A percentile compares a stretch with the other conserved stretches of the same genome.
These are phyloP conservation scores for Noctua pronuba DNA, from an alignment of 2,888 invertebrate species.

Conservation along the genomic window DNA sequence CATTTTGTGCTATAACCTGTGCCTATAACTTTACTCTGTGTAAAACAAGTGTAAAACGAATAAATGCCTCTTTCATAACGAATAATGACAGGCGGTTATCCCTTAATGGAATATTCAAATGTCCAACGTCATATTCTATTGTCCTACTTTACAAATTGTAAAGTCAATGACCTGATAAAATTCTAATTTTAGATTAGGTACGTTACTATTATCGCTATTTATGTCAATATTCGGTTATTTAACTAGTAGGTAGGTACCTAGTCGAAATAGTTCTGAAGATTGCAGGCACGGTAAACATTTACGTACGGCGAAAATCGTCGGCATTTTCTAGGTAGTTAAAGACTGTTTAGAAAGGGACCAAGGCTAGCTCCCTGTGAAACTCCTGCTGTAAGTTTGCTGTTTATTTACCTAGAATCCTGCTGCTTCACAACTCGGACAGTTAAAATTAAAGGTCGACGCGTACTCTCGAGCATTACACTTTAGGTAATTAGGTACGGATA, in stretches of 20 bases:
- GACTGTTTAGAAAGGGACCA: background rate
- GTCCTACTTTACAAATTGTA: constrained; percentile 24
- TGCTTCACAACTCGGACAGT: background rate
- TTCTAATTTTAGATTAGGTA: background rate
- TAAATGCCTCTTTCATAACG: background rate
- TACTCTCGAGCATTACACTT: constrained; percentile 41
- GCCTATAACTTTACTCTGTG: background rate
- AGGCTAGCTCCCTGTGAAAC: background rate
- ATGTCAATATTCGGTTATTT: background rate
- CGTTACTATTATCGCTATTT: background rate
- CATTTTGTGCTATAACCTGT: background rate
- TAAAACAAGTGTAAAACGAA: too few relatives aligned
- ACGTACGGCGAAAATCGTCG: background rate
- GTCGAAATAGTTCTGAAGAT: background rate
- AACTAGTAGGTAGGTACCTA: background rate
- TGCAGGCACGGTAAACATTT: background rate
- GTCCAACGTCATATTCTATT: background rate
- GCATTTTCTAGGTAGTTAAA: background rate
- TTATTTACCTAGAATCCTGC: background rate
- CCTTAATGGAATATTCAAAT: background rate
- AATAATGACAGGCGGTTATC: background rate
- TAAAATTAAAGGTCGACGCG: constrained; percentile 1
- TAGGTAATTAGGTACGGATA: background rate
- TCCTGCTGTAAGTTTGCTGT: background rate
- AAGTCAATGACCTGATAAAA: constrained; percentile 56